Percentiles rank a stretch among this genome's conserved stretches.
Conservation (phyloP, 92 coral and sea anemone genomes). For the Ricordea florida region DNA sequence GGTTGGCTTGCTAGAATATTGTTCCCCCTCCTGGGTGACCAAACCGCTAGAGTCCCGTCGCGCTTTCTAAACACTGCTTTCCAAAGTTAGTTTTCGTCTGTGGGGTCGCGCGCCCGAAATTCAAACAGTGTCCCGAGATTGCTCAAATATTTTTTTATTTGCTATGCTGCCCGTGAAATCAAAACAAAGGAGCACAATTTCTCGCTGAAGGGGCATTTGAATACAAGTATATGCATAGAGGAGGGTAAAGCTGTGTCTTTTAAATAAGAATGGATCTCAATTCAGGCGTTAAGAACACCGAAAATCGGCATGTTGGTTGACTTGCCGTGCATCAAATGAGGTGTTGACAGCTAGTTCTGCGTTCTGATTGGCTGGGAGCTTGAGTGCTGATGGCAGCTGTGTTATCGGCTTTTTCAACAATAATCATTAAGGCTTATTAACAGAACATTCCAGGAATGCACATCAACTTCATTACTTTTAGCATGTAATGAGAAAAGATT, state of each 20-base stretch:
- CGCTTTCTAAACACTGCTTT: constrained; percentile 44
- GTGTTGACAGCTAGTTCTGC: constrained; percentile 89
- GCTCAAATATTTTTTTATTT: constrained; percentile 87
- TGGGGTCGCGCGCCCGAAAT: constrained; percentile 75
- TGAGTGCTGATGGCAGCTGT: constrained; percentile 98
- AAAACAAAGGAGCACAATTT: constrained; percentile 81
- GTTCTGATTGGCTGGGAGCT: constrained; percentile 74
- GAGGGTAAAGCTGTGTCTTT: constrained; percentile 75
- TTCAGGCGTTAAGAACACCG: constrained; percentile 86
- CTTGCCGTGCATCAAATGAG: constrained; percentile 85
- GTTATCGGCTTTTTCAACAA: constrained; percentile 81
- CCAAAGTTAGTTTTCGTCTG: constrained; percentile 44
- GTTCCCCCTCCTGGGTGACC: constrained; percentile 27
- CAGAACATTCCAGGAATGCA: constrained; percentile 77
- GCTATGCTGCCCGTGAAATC: constrained; percentile 86
- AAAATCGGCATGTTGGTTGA: constrained; percentile 83
- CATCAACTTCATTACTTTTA: constrained; percentile 68
- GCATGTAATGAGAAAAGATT: constrained; percentile 23
- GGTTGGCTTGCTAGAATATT: constrained; percentile 45
- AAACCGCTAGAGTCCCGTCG: constrained; percentile 28
- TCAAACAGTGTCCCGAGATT: constrained; percentile 74
- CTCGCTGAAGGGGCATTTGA: constrained; percentile 74
- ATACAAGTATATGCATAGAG: constrained; percentile 83
- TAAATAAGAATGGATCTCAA: constrained; percentile 81
- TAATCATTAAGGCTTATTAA: constrained; percentile 92